Conservation (phyloP, 2,888 invertebrate species). For the Automeris io region DNA sequence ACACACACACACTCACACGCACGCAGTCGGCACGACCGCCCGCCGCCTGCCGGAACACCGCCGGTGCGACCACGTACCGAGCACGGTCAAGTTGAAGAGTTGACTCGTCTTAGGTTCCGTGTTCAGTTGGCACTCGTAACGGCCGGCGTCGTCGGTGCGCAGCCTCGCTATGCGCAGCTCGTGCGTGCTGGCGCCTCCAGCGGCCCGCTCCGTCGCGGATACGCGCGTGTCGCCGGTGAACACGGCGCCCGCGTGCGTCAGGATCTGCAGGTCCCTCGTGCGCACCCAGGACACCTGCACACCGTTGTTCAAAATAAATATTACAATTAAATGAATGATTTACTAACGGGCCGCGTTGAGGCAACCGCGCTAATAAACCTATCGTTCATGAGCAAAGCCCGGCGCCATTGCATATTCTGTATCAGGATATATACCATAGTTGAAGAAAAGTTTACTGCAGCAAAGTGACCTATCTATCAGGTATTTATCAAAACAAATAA, state of each 20-base stretch:
- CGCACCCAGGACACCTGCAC: conserved; percentile 85
- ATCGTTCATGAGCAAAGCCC: no score
- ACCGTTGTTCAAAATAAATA: no score
- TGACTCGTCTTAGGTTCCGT: conserved; percentile 85
- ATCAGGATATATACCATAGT: no score
- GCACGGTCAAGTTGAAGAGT: conserved; percentile 79
- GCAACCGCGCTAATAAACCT: background rate
- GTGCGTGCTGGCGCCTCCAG: conserved; percentile 68
- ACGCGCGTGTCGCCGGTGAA: conserved; percentile 84
- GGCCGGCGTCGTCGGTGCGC: conserved; percentile 78
- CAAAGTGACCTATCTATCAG: no score
- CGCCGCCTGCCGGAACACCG: background rate
- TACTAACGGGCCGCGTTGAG: background rate
- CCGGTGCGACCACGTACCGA: conserved; percentile 61
- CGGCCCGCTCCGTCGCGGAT: conserved; percentile 66
- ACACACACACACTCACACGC: background rate
- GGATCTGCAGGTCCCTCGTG: conserved; percentile 81
- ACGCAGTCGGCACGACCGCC: no score
- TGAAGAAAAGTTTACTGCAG: no score
- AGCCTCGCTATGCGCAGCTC: conserved; percentile 79
- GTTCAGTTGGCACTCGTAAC: conserved; percentile 86
- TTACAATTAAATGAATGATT: no score
- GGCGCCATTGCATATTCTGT: no score
- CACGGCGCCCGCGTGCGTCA: conserved; percentile 79
- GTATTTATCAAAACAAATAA: no score